Evolutionary conservation across 2,113 vertebrate species (phyloP), one percentile per base, ranked within the genome.

Genomic region (Sander vitreus): DNA sequence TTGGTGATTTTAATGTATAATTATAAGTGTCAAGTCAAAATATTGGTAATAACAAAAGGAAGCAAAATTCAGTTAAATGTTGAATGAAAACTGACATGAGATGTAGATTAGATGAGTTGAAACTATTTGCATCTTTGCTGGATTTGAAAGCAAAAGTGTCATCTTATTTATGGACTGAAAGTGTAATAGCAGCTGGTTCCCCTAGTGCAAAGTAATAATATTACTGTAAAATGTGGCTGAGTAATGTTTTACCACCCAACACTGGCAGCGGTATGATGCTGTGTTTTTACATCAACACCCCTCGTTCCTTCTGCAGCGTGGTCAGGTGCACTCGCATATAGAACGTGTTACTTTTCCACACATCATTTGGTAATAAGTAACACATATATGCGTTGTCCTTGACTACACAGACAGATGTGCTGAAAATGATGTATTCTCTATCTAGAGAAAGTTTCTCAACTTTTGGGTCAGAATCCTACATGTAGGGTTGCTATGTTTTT

Each of bases 371-470:
- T 45, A 18, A 43, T 8, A 30, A 45, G 53, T n/a, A 53, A 30
- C 9, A 48, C 23, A 51, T 4, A 16, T 63, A 13, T 64, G 67
- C 43, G 54, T 73, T 80, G 36, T 50, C 47, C 16, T 39, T 48
- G 68, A 78, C 48, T 45, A 23, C 54, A 58, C 39, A 65, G 18
- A 77, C 30, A 43, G 48, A 78, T 74, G 60, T 73, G 30, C 70
- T 77, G 36, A 62, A 57, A 64, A n/a, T 57, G 0, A 62, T 16
- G 5, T 45, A 87, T 78, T 85, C 62, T 84, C 83, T 13, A 3
- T 69, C 13, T 14, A 63, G 53, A 67, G 80, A 76, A 77, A n/a
- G 70, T 88, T 92, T 89, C 83, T 88, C 86, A 91, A 88, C 77
- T 78, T 78, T 68, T 62, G 16, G 50, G 27, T 73, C 21, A 50